These are phyloP conservation scores for Leptopilina boulardi DNA, from an alignment of 1,140 invertebrate species.

Conservation along the genomic window DNA sequence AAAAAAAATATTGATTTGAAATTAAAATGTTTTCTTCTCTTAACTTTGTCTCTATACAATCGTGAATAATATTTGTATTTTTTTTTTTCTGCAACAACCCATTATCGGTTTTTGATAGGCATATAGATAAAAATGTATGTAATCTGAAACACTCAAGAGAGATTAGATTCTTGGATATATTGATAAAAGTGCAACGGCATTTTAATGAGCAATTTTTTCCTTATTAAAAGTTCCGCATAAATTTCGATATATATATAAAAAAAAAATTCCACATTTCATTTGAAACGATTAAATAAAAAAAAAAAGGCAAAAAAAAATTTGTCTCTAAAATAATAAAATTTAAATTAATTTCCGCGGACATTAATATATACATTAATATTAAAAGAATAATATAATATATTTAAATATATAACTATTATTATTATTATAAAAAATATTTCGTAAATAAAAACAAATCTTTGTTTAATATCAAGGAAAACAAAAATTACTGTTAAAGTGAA, in stretches of 20 bases:
- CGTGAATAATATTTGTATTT: background rate
- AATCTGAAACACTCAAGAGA: background rate
- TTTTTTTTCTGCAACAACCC: conserved; percentile 1
- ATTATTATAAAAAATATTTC: too few species aligned
- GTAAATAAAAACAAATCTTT: too few species aligned
- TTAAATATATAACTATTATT: too few species aligned
- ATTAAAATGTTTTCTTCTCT: background rate
- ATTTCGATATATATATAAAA: too few species aligned
- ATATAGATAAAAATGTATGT: background rate
- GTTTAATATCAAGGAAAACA: too few species aligned
- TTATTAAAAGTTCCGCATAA: background rate
- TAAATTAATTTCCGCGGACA: too few species aligned
- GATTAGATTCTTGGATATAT: conserved; percentile 25
- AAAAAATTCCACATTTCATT: background rate
- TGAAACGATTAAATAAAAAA: too few species aligned
- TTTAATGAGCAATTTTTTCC: conserved; percentile 17
- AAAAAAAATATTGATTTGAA: background rate
- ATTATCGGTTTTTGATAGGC: conserved; percentile 5
- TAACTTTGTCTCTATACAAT: conserved; percentile 7
- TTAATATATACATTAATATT: too few species aligned
- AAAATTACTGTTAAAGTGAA: too few species aligned
- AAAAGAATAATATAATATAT: too few species aligned
- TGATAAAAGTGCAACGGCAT: conserved; percentile 20
- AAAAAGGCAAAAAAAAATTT: background rate
- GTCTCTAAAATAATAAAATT: too few species aligned